Evolutionary conservation across 37 sponge, comb jelly and placozoan genomes (phyloP).

Genomic region (Axinella damicornis): DNA sequence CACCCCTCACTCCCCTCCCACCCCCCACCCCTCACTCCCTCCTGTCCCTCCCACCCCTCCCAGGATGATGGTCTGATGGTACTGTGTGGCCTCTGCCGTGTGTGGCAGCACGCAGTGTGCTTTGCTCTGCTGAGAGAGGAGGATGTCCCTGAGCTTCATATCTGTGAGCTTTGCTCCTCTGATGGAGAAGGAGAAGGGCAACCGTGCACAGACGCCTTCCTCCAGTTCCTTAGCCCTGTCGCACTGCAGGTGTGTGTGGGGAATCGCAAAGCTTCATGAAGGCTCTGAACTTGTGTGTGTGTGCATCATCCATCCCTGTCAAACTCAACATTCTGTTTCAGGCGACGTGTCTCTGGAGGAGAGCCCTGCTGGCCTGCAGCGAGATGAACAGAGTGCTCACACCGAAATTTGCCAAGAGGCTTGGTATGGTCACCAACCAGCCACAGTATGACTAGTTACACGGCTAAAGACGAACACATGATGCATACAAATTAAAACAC

Average conservation of each 20-base stretch:
- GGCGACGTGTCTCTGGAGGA: slow-evolving; percentile 84
- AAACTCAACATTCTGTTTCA: background rate
- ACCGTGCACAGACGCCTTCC: slow-evolving; percentile 73
- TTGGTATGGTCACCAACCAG: slow-evolving; percentile 10
- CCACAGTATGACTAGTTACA: no score
- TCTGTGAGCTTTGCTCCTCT: slow-evolving; percentile 78
- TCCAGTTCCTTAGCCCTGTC: slow-evolving; percentile 49
- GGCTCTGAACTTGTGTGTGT: no score
- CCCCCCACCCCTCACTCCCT: slow-evolving; percentile 4
- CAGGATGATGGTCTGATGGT: slow-evolving; percentile 91
- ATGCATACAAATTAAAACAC: slow-evolving; percentile 19
- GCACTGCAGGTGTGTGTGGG: slow-evolving; percentile 43
- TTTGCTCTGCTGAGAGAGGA: slow-evolving; percentile 65
- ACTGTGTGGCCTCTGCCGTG: slow-evolving; percentile 73
- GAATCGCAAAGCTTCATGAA: background rate
- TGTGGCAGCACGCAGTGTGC: slow-evolving; percentile 88
- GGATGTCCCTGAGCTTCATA: slow-evolving; percentile 65
- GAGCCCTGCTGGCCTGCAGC: slow-evolving; percentile 70
- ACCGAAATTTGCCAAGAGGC: slow-evolving; percentile 54
- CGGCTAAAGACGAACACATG: background rate
- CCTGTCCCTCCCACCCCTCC: background rate
- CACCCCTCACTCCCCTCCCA: background rate
- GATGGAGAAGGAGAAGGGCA: background rate
- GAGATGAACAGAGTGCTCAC: slow-evolving; percentile 52
- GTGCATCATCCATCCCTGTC: no score